These are phyloP conservation scores for Ramazzottius varieornatus DNA, from an alignment of 2,888 invertebrate species.

Conservation along the genomic window DNA sequence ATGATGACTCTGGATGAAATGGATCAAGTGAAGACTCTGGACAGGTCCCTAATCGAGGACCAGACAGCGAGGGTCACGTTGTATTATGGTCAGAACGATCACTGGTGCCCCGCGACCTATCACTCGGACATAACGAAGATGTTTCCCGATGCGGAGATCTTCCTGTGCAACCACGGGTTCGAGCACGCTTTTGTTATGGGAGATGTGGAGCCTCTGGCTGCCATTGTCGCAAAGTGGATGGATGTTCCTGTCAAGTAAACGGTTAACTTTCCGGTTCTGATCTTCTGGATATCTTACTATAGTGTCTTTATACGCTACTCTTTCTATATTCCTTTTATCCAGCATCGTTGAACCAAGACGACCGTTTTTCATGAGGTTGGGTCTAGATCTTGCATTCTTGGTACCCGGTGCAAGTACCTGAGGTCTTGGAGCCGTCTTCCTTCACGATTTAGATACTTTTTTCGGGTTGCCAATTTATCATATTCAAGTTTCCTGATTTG, in stretches of 20 bases:
- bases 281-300: background rate
- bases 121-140: slow-evolving; percentile 36
- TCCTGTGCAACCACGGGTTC: slow-evolving; percentile 33
- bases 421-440: too few species aligned
- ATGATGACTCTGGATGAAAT: slow-evolving; percentile 52
- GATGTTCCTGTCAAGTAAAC: too few species aligned
- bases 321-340: too few species aligned
- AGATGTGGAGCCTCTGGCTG: background rate
- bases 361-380: too few species aligned
- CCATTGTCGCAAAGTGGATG: background rate
- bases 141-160: slow-evolving; percentile 35
- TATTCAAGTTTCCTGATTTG: too few species aligned
- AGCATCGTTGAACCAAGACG: too few species aligned
- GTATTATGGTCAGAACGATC: slow-evolving; percentile 49
- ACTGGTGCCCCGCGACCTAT: slow-evolving; percentile 52
- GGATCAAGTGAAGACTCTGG: slow-evolving; percentile 39
- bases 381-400: too few species aligned
- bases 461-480: too few species aligned
- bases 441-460: background rate
- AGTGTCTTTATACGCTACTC: too few species aligned
- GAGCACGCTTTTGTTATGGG: slow-evolving; percentile 53
- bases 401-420: too few species aligned
- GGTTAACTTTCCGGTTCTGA: too few species aligned
- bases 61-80: slow-evolving; percentile 40
- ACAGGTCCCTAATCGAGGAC: slow-evolving; percentile 32